A percentile compares a stretch with the other conserved stretches of the same genome.
Conservation (phyloP, 2,888 invertebrate species). For the Bembecia ichneumoniformis region DNA sequence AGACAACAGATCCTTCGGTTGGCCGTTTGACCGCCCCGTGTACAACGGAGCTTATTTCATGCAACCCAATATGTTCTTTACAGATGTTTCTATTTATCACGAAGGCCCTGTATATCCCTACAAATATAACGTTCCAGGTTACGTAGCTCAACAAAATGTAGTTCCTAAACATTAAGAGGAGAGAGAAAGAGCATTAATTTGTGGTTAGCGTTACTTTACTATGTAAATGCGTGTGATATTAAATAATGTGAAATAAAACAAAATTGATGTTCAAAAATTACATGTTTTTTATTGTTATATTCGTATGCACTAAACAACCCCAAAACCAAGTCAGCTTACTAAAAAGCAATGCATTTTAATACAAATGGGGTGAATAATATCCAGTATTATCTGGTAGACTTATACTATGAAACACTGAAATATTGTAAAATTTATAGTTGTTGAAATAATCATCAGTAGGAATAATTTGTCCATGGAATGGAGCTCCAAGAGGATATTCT, state of each 20-base stretch:
- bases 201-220: background rate
- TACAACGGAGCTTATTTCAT: conserved; percentile 45
- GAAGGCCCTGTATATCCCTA: conserved; percentile 30
- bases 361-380: conserved; percentile 40
- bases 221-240: background rate
- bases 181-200: background rate
- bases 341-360: conserved; percentile 14
- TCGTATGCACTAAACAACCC: background rate
- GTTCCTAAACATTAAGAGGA: conserved; percentile 6
- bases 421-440: conserved; percentile 52
- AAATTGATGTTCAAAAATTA: background rate
- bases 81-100: conserved; percentile 71
- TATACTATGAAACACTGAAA: conserved; percentile 42
- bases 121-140: background rate
- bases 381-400: conserved; percentile 22
- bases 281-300: background rate
- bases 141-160: conserved; percentile 2
- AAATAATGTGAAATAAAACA: background rate
- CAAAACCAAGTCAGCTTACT: background rate
- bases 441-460: conserved; percentile 22
- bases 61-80: conserved; percentile 74
- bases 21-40: conserved; percentile 72
- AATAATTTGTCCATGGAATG: conserved; percentile 44
- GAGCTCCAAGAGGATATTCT: conserved; percentile 54
- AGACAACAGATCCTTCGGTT: conserved; percentile 70